phyloP scores from a whole-genome alignment of 1,140 invertebrate genomes.

The Diachasmimorpha longicaudata region DNA sequence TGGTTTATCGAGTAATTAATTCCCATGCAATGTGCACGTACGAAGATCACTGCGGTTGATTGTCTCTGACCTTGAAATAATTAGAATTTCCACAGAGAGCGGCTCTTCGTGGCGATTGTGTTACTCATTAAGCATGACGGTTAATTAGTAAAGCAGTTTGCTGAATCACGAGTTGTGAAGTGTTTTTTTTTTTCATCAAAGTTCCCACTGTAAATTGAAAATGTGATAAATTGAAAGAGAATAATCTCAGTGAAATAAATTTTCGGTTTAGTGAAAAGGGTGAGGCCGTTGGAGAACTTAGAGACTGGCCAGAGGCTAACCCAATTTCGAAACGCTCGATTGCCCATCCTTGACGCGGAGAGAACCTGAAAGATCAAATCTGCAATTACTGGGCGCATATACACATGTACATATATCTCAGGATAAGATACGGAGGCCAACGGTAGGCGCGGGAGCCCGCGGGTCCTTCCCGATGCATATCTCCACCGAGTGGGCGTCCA shows the following conservation, averaged over 20 bases:
- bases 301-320: slow-evolving; percentile 18
- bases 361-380: slow-evolving; percentile 22
- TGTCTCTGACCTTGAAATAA: slow-evolving; percentile 32
- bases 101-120: slow-evolving; percentile 1
- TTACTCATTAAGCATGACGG: slow-evolving; percentile 31
- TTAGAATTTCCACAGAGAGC: slow-evolving; percentile 25
- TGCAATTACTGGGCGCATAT: slow-evolving; percentile 31
- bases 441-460: slow-evolving; percentile 31
- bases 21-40: slow-evolving; percentile 15
- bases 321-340: slow-evolving; percentile 27
- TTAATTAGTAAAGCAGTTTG: slow-evolving; percentile 28
- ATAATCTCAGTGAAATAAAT: not conserved
- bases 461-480: slow-evolving; percentile 31
- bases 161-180: slow-evolving; percentile 17
- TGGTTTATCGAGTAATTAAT: slow-evolving; percentile 27
- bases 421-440: slow-evolving; percentile 32
- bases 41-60: slow-evolving; percentile 15
- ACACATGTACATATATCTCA: not conserved
- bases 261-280: not conserved
- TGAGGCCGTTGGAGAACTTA: not conserved
- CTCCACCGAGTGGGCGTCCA: slow-evolving; percentile 29
- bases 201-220: not conserved
- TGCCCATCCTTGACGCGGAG: slow-evolving; percentile 17
- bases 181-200: not conserved
- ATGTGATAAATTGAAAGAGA: not conserved